phyloP scores from a whole-genome alignment of 2,888 invertebrate genomes.

The Drosophila suboccidentalis region DNA sequence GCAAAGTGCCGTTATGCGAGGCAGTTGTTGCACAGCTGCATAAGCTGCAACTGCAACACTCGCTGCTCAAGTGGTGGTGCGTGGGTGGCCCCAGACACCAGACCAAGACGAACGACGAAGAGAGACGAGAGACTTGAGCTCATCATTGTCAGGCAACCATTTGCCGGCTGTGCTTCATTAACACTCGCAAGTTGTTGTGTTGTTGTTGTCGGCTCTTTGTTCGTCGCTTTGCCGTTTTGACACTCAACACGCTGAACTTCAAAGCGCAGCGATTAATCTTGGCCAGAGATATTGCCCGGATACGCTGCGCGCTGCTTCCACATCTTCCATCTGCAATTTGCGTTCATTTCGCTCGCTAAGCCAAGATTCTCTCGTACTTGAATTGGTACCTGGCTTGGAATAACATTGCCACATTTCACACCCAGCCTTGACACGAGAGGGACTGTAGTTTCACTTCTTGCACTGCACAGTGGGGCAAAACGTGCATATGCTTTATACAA shows the following conservation, averaged over 20 bases:
- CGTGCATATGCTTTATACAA: background rate
- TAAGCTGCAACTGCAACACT: conserved; percentile 23
- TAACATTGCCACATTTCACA: conserved; percentile 66
- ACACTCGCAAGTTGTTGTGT: conserved; percentile 46
- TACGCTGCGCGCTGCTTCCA: conserved; percentile 16
- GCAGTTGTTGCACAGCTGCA: conserved; percentile 24
- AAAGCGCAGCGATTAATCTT: conserved; percentile 66
- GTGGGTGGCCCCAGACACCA: conserved; percentile 37
- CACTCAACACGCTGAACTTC: conserved; percentile 64
- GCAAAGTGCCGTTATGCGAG: conserved; percentile 51
- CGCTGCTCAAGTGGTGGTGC: conserved; percentile 15
- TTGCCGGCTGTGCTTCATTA: conserved; percentile 60
- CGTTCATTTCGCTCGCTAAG: conserved; percentile 27
- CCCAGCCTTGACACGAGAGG: conserved; percentile 45
- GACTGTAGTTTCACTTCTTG: conserved; percentile 47
- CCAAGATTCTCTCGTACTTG: conserved; percentile 40
- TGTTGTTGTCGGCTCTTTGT: conserved; percentile 53
- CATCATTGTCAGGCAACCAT: conserved; percentile 31
- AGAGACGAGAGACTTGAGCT: conserved; percentile 13
- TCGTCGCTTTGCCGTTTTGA: conserved; percentile 57
- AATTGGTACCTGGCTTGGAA: conserved; percentile 8
- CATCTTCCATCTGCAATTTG: conserved; percentile 55
- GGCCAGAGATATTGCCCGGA: conserved; percentile 32
- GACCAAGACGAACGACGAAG: background rate
- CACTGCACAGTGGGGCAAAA: conserved; percentile 5